A percentile compares a stretch with the other conserved stretches of the same genome.
These are phyloP conservation scores for Spongilla lacustris DNA, from an alignment of 37 sponge, comb jelly and placozoan species.

Conservation along the genomic window DNA sequence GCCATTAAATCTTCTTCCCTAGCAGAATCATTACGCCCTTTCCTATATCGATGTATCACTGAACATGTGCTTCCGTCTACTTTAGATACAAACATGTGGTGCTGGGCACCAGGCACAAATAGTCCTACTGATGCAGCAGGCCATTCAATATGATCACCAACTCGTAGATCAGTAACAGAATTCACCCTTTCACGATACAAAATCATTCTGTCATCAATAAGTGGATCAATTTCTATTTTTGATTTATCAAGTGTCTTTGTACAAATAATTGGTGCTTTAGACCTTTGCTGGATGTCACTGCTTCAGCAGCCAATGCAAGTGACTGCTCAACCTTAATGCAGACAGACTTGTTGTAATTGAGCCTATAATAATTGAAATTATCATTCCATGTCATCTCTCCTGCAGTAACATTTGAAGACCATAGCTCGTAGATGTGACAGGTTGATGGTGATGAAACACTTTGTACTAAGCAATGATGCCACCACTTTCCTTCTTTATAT, in stretches of 20 bases:
- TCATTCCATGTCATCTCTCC: neutral
- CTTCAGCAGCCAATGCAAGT: constrained; percentile 4
- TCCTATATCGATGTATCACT: neutral
- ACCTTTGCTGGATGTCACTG: neutral
- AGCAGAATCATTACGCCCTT: neutral
- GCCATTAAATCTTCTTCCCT: neutral
- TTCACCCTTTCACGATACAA: constrained; percentile 27
- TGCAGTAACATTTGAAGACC: neutral
- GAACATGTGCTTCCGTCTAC: neutral
- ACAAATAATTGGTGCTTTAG: constrained; percentile 19
- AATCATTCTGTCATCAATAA: constrained; percentile 26
- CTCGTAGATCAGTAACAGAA: neutral
- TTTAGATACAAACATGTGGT: constrained; percentile 23
- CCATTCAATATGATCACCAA: constrained; percentile 38
- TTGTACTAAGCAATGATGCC: constrained; percentile 32
- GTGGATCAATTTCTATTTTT: constrained; percentile 23
- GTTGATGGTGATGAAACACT: constrained; percentile 6
- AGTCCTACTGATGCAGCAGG: neutral
- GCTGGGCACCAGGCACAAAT: neutral
- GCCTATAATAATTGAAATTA: neutral
- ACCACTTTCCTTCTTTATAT: neutral
- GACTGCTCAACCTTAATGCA: constrained; percentile 18
- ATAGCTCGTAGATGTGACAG: constrained; percentile 10
- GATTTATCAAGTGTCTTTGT: constrained; percentile 13
- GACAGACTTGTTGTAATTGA: constrained; percentile 14